Conservation (phyloP, 2,113 vertebrate genomes). For the Myrmophylax atrothorax region DNA sequence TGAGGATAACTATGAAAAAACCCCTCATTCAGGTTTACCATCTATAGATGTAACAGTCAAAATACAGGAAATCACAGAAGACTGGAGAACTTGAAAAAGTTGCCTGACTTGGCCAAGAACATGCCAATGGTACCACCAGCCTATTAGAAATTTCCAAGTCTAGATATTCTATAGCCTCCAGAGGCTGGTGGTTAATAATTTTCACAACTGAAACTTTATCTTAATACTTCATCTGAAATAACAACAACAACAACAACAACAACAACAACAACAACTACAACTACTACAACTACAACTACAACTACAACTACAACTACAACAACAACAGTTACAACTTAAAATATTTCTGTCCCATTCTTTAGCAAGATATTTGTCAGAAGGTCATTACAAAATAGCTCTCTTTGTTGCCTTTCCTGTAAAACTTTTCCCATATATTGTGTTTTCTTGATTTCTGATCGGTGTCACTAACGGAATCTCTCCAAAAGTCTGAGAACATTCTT, state of each 20-base stretch:
- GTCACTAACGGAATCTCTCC: not conserved
- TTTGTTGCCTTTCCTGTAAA: not conserved
- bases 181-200: not conserved
- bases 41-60: not conserved
- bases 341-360: not conserved
- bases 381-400: not conserved
- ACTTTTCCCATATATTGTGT: not conserved
- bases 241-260: not conserved
- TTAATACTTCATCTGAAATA: not conserved
- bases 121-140: not conserved
- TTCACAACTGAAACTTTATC: not conserved
- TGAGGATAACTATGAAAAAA: not conserved
- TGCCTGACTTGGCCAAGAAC: not conserved
- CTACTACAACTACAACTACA: not conserved
- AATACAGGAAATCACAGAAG: not conserved
- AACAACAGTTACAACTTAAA: not conserved
- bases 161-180: not conserved
- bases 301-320: too few relatives aligned
- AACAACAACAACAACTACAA: not conserved
- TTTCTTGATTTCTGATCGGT: not conserved
- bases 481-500: not conserved
- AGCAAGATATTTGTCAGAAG: not conserved
- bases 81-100: not conserved
- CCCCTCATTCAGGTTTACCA: not conserved
- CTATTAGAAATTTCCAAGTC: not conserved